Evolutionary conservation across 2,888 invertebrate genomes (phyloP).

Genomic region (Agrypnus murinus): DNA sequence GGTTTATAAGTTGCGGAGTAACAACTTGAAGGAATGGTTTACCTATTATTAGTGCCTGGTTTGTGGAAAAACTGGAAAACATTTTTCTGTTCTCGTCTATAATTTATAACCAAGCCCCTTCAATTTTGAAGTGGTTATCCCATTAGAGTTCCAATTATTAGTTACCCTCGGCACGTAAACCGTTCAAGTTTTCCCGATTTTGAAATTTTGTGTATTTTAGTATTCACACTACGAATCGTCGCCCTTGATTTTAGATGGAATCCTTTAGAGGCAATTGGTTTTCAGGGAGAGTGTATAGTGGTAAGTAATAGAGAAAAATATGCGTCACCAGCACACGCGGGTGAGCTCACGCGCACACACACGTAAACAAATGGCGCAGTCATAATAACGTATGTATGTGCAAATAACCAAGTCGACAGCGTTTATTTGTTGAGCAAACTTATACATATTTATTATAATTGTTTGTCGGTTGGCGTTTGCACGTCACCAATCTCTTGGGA

Average conservation of each 20-base stretch:
- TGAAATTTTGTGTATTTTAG: conserved; percentile 9
- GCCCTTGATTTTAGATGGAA: conserved; percentile 9
- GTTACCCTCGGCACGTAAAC: neutral
- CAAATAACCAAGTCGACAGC: conserved; percentile 25
- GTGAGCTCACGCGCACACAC: too few relatives aligned
- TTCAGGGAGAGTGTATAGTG: neutral
- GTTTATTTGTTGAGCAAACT: conserved; percentile 40
- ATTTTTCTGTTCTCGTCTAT: neutral
- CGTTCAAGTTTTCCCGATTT: conserved; percentile 8
- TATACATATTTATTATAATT: conserved; percentile 45
- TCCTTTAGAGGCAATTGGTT: conserved; percentile 19
- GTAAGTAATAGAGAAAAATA: too few relatives aligned
- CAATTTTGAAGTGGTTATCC: neutral
- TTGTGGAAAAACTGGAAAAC: too few relatives aligned
- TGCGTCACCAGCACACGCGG: too few relatives aligned
- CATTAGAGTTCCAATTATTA: conserved; percentile 2
- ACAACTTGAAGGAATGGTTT: too few relatives aligned
- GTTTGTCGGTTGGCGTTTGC: conserved; percentile 35
- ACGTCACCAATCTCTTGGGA: conserved; percentile 36
- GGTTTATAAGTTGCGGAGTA: too few relatives aligned
- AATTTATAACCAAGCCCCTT: neutral
- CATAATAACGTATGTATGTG: conserved; percentile 22
- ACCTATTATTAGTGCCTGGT: too few relatives aligned
- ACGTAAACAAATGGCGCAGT: neutral
- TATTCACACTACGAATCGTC: conserved; percentile 19